These are phyloP conservation scores for Rhimphoctona megacephalus DNA, from an alignment of 2,888 invertebrate species.

Conservation along the genomic window DNA sequence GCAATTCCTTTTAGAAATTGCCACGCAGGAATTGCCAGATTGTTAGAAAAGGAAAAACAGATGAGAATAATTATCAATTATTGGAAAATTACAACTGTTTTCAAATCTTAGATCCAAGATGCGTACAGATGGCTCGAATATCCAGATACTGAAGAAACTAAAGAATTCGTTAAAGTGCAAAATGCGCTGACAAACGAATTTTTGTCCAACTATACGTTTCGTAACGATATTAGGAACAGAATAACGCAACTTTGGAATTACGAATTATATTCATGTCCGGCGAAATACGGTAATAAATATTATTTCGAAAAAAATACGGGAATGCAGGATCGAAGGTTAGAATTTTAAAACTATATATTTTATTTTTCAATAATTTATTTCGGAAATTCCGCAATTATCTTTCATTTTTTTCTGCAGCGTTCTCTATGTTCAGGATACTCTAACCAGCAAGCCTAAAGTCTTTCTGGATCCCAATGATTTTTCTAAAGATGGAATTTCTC, in stretches of 20 bases:
- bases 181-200: constrained; percentile 95
- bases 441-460: constrained; percentile 91
- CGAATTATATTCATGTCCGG: constrained; percentile 97
- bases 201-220: constrained; percentile 91
- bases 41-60: too few relatives aligned
- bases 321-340: constrained; percentile 96
- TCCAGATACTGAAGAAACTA: constrained; percentile 96
- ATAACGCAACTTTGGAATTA: constrained; percentile 97
- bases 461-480: constrained; percentile 98
- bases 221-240: constrained; percentile 90
- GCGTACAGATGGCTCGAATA: constrained; percentile 99
- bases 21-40: too few relatives aligned
- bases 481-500: constrained; percentile 94
- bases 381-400: constrained; percentile 25
- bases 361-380: background rate
- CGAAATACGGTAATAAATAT: constrained; percentile 92
- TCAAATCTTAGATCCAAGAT: constrained; percentile 89
- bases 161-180: constrained; percentile 95
- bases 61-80: too few relatives aligned
- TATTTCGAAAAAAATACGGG: constrained; percentile 97
- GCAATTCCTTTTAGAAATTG: too few relatives aligned
- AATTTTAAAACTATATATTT: background rate
- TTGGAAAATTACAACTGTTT: background rate
- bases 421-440: constrained; percentile 93
- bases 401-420: constrained; percentile 88